Conservation (phyloP, 2,113 vertebrate species). For the Merops nubicus region DNA sequence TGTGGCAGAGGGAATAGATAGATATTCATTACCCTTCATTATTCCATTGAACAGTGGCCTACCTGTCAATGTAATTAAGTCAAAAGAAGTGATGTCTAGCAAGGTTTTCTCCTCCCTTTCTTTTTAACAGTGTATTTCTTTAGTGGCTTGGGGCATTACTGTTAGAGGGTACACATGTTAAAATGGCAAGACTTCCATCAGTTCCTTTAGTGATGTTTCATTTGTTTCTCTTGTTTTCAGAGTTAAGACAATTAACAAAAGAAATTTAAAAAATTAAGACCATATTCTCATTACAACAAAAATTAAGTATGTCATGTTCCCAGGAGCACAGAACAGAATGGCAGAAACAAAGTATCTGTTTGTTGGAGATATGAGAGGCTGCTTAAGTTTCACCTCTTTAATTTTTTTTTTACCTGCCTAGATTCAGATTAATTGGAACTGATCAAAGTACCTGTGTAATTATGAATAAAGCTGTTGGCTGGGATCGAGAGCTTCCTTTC, state of each 20-base stretch:
- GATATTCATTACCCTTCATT: not conserved
- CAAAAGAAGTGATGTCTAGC: not conserved
- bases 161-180: not conserved
- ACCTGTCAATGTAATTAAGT: not conserved
- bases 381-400: not conserved
- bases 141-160: not conserved
- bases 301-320: not conserved
- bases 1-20: not conserved
- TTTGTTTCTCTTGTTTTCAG: not conserved
- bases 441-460: not conserved
- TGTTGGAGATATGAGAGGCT: not conserved
- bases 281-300: not conserved
- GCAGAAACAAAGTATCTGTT: not conserved
- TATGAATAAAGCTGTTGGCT: not conserved
- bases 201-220: not conserved
- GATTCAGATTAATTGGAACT: slow-evolving; percentile 3
- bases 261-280: not conserved
- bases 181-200: not conserved
- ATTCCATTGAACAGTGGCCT: not conserved
- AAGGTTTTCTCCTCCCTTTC: not conserved
- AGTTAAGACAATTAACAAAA: not conserved
- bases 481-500: not conserved
- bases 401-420: not conserved
- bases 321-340: not conserved
- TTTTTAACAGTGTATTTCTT: not conserved